These are phyloP conservation scores for Caerostris extrusa DNA, from an alignment of 1,140 invertebrate genomes.

Conservation along the genomic window DNA sequence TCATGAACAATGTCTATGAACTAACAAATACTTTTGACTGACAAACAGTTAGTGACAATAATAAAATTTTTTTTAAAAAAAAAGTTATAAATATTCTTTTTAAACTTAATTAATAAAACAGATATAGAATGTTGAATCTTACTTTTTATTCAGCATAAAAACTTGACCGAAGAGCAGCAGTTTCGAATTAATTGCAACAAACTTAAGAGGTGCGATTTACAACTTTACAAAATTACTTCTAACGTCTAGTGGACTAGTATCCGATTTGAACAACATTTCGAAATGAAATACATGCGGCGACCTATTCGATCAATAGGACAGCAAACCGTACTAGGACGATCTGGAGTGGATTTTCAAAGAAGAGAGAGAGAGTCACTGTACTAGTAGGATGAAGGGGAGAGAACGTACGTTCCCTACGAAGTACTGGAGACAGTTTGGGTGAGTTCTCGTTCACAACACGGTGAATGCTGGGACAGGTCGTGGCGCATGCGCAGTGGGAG, in stretches of 20 bases:
- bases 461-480: slow-evolving; percentile 66
- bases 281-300: background rate
- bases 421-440: slow-evolving; percentile 38
- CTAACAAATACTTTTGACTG: too few relatives aligned
- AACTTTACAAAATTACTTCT: slow-evolving; percentile 48
- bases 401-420: background rate
- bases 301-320: slow-evolving; percentile 70
- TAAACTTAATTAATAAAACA: too few relatives aligned
- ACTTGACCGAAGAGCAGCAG: too few relatives aligned
- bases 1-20: too few relatives aligned
- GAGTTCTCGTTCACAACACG: slow-evolving; percentile 16
- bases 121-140: too few relatives aligned
- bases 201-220: background rate
- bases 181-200: too few relatives aligned
- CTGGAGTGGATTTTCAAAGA: background rate
- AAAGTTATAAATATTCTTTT: too few relatives aligned
- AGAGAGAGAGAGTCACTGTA: slow-evolving; percentile 44
- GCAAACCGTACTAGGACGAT: slow-evolving; percentile 62
- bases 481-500: slow-evolving; percentile 45
- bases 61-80: too few relatives aligned
- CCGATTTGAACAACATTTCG: slow-evolving; percentile 28
- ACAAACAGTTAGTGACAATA: too few relatives aligned
- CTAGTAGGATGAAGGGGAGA: slow-evolving; percentile 22
- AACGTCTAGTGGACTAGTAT: slow-evolving; percentile 32
- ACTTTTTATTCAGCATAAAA: too few relatives aligned